Evolutionary conservation across 2,113 vertebrate species (phyloP).

Genomic region (Gorsachius goisagi): DNA sequence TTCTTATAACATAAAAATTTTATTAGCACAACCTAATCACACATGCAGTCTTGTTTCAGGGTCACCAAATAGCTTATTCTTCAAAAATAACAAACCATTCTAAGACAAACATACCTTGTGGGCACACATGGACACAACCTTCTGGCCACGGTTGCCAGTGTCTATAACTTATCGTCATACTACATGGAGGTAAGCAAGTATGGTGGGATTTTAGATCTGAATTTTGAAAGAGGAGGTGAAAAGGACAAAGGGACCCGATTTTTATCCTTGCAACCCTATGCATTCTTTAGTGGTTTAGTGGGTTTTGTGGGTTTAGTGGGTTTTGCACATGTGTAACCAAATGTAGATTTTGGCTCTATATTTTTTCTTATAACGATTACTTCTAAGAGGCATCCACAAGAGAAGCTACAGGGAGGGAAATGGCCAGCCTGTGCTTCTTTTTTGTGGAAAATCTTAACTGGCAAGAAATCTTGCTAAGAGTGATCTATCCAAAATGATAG

Average conservation of each 20-base stretch:
- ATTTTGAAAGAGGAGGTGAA: background rate
- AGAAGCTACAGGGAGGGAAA: background rate
- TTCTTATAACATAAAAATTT: background rate
- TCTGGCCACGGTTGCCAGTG: background rate
- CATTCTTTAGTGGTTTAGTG: background rate
- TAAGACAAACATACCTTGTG: background rate
- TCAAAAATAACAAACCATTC: background rate
- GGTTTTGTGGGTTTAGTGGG: background rate
- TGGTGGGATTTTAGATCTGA: background rate
- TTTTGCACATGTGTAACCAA: background rate
- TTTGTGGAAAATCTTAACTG: background rate
- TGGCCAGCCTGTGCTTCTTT: background rate
- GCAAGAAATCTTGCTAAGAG: background rate
- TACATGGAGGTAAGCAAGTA: too few species aligned
- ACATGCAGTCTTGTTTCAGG: background rate
- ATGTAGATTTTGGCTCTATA: background rate
- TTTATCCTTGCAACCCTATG: background rate
- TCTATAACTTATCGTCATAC: background rate
- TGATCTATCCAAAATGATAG: background rate
- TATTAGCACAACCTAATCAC: background rate
- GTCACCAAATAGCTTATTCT: background rate
- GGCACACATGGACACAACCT: fast-evolving
- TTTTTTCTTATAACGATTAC: background rate
- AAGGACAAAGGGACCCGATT: background rate
- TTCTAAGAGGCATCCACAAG: background rate